Conservation (phyloP, 2,888 invertebrate species). For the Scaptodrosophila latifasciaeformis region DNA sequence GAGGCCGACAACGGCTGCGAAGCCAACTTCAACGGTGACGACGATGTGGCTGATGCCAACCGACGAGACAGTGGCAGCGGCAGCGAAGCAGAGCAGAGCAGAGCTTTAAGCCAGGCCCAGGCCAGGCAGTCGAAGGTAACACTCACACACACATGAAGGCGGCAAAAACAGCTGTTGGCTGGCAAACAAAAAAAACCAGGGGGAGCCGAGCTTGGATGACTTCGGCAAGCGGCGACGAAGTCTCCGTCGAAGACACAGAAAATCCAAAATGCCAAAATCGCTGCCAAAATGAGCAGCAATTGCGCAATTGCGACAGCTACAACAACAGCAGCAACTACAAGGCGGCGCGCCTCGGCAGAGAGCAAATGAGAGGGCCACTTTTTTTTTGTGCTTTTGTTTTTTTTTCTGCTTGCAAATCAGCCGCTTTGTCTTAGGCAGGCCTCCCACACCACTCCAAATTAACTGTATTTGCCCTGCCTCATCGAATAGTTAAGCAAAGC, state of each 20-base stretch:
- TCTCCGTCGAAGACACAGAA: not conserved
- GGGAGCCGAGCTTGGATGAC: not conserved
- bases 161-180: slow-evolving; percentile 3
- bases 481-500: no score
- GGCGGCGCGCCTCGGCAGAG: slow-evolving; percentile 9
- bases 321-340: slow-evolving; percentile 23
- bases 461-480: no score
- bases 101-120: no score
- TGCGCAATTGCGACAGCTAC: slow-evolving; percentile 62
- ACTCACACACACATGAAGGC: slow-evolving; percentile 19
- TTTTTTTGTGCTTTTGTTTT: not conserved
- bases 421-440: not conserved
- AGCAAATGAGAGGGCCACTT: slow-evolving; percentile 15
- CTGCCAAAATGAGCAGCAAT: slow-evolving; percentile 52
- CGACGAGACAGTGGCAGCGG: slow-evolving; percentile 22
- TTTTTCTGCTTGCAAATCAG: not conserved
- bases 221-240: no score
- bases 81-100: slow-evolving; percentile 40
- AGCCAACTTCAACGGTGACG: slow-evolving; percentile 2
- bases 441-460: no score
- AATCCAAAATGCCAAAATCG: slow-evolving; percentile 30
- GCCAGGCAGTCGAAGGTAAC: no score
- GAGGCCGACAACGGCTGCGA: slow-evolving; percentile 53
- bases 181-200: slow-evolving; percentile 1
- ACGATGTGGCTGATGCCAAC: slow-evolving; percentile 20